phyloP scores from a whole-genome alignment of 2,113 vertebrate species.

The Hemiscyllium ocellatum region DNA sequence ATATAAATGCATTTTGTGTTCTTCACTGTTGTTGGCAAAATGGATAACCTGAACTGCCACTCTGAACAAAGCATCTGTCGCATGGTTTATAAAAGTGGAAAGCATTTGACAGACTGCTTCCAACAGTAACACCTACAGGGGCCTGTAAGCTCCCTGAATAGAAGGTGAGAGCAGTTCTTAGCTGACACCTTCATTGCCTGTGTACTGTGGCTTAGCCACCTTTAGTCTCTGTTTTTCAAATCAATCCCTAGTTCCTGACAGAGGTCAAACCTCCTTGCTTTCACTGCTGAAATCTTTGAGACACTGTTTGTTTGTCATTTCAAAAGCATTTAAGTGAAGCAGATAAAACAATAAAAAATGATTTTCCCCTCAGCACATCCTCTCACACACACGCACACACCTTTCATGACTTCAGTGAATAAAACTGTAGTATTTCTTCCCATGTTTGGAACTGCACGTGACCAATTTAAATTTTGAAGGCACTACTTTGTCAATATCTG shows the following conservation, averaged over 20 bases:
- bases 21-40: background rate
- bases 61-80: background rate
- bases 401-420: background rate
- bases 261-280: background rate
- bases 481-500: background rate
- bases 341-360: background rate
- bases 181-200: background rate
- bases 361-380: background rate
- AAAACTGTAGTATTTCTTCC: background rate
- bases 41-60: background rate
- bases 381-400: no score
- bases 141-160: background rate
- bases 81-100: background rate
- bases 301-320: background rate
- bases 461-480: background rate
- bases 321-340: slow-evolving; percentile 2
- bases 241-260: background rate
- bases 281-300: background rate
- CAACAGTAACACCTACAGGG: background rate
- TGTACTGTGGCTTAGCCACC: background rate
- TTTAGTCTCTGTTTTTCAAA: background rate
- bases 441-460: background rate
- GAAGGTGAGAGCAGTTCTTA: background rate
- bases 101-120: background rate
- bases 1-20: background rate